These are phyloP conservation scores for Drosophila bunnanda DNA, from an alignment of 2,888 invertebrate genomes.

Conservation along the genomic window DNA sequence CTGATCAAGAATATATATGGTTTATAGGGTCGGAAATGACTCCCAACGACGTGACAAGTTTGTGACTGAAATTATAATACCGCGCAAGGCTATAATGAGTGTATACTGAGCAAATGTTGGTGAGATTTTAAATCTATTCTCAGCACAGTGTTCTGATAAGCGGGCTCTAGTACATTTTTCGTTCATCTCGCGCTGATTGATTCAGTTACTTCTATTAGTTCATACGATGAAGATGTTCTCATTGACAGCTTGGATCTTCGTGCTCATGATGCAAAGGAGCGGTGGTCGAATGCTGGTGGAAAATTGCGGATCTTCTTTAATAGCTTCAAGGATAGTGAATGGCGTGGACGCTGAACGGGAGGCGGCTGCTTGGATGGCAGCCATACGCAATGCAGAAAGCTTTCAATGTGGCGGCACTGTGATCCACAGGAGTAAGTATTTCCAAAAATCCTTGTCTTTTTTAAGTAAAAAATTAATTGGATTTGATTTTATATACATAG, in stretches of 20 bases:
- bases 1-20: too few relatives aligned
- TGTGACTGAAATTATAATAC: too few relatives aligned
- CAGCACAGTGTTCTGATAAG: background rate
- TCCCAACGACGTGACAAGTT: too few relatives aligned
- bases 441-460: background rate
- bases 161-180: background rate
- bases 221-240: conserved; percentile 2
- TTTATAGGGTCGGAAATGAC: too few relatives aligned
- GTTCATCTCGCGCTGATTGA: background rate
- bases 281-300: background rate
- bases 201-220: background rate
- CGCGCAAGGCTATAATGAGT: background rate
- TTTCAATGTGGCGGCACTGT: conserved; percentile 14
- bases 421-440: conserved; percentile 11
- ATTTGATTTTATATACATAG: background rate
- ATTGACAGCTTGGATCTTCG: background rate
- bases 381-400: background rate
- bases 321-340: fast-evolving
- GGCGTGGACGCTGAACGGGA: background rate
- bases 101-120: background rate
- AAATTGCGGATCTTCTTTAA: background rate
- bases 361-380: conserved; percentile 8
- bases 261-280: background rate
- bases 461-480: too few relatives aligned
- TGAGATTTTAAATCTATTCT: background rate